phyloP scores from a whole-genome alignment of 2,888 invertebrate genomes.

The Pterostichus madidus region DNA sequence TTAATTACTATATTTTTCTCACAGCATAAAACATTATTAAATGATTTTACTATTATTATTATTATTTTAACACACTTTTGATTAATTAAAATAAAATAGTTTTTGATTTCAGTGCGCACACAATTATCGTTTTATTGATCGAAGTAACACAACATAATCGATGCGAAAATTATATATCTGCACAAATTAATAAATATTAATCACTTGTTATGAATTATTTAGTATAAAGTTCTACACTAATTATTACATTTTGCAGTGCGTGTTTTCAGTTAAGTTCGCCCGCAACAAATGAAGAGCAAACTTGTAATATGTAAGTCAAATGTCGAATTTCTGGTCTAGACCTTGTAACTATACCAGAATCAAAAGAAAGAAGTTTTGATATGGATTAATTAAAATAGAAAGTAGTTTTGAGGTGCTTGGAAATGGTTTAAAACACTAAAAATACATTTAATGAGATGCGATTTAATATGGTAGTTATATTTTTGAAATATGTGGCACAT shows the following conservation, averaged over 20 bases:
- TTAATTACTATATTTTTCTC: background rate
- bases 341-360: slow-evolving; percentile 47
- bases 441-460: background rate
- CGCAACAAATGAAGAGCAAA: slow-evolving; percentile 47
- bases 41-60: no score
- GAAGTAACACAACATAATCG: background rate
- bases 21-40: no score
- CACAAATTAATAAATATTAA: slow-evolving; percentile 14
- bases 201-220: background rate
- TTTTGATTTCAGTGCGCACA: background rate
- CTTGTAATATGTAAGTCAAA: background rate
- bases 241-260: background rate
- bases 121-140: background rate
- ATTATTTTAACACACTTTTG: background rate
- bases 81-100: background rate
- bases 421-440: background rate
- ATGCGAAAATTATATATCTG: background rate
- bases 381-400: slow-evolving; percentile 7
- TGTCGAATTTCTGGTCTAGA: slow-evolving; percentile 47
- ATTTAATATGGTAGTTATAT: background rate
- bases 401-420: background rate
- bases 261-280: background rate
- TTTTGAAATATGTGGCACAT: no score
- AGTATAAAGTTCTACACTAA: background rate
- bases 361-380: slow-evolving; percentile 31